Evolutionary conservation across 2,113 vertebrate species (phyloP), one percentile per base, ranked within the genome.

Genomic region (Equus przewalskii): DNA sequence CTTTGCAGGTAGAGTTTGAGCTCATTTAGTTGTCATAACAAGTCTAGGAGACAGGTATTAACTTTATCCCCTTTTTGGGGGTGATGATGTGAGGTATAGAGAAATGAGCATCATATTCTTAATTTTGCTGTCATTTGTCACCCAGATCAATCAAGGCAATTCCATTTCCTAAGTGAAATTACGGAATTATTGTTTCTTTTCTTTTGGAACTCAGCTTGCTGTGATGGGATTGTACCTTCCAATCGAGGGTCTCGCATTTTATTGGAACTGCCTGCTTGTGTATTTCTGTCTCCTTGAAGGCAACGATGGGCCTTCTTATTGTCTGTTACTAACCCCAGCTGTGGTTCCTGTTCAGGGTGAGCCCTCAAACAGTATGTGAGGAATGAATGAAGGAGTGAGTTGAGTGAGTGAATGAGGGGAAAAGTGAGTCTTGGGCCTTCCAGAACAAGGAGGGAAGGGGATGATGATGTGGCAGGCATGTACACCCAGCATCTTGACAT

Each of bases 381-480:
- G 12, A 79, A 9, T 30, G 54, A 44, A 12, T 26, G 16, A 49
- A 15, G 78, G 70, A 70, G 4, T 24, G 70, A 49, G 16, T 60
- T 84, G 70, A 70, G 4, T 24, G 70, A 49, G 16, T 51, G 69
- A 49, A 41, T 8, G 15, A 58, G 28, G 30, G 3, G 4, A 24
- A 28, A 33, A 7, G 72, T 5, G 51, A 62, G 3, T 7, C 60
- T 54, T 9, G n/a, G 19, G 33, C 33, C 51, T 67, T 76, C 46
- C 8, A 4, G 88, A 36, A 6, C 0, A 1, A 46, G 58, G 26
- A 36, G 72, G 65, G 64, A 28, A 36, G n/a, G 64, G 44, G 44
- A 6, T n/a, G 36, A 44, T 6, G 41, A 33, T 0, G 0, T 3
- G 7, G 9, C 14, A 5, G 0, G 0, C 14, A 5, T 0, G 0